Evolutionary conservation across 2,797 vertebrate species (phyloP).

Genomic region (Valencia hispanica): DNA sequence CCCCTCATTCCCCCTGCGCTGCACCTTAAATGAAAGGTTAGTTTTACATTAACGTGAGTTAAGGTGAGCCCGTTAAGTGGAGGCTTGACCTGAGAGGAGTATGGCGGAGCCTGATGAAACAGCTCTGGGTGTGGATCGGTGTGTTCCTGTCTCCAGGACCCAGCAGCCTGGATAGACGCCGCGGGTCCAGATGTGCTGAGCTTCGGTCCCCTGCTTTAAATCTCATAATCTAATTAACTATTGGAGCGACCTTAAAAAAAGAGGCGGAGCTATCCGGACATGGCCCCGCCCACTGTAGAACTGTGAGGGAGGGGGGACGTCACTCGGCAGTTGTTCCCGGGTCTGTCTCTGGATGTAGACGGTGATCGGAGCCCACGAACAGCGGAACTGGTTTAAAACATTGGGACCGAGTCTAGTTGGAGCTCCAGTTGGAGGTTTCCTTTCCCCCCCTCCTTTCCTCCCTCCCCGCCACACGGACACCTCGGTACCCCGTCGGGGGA

Average conservation of each 20-base stretch:
- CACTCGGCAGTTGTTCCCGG: constrained; percentile 36
- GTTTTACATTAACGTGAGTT: neutral
- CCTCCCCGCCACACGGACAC: constrained; percentile 14
- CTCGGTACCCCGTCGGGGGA: constrained; percentile 59
- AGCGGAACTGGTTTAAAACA: too few relatives aligned
- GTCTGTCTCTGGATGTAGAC: constrained; percentile 1
- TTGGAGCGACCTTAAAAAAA: constrained; percentile 69
- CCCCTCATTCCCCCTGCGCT: too few relatives aligned
- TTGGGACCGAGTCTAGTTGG: too few relatives aligned
- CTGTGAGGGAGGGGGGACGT: constrained; percentile 55
- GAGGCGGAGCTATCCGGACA: constrained; percentile 44
- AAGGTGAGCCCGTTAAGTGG: neutral
- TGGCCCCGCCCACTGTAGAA: constrained; percentile 58
- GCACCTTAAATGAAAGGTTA: neutral
- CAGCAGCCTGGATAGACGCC: neutral
- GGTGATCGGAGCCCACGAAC: too few relatives aligned
- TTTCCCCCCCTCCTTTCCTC: neutral
- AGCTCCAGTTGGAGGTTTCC: constrained; percentile 1
- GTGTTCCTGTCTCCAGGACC: neutral
- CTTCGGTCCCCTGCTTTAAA: neutral
- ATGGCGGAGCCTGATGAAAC: too few relatives aligned
- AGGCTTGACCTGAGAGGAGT: neutral
- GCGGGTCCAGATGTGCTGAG: neutral
- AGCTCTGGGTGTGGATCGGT: too few relatives aligned
- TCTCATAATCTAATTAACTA: constrained; percentile 44